Conservation (phyloP, 64 coral and sea anemone genomes). For the Catalaphyllia jardinei region DNA sequence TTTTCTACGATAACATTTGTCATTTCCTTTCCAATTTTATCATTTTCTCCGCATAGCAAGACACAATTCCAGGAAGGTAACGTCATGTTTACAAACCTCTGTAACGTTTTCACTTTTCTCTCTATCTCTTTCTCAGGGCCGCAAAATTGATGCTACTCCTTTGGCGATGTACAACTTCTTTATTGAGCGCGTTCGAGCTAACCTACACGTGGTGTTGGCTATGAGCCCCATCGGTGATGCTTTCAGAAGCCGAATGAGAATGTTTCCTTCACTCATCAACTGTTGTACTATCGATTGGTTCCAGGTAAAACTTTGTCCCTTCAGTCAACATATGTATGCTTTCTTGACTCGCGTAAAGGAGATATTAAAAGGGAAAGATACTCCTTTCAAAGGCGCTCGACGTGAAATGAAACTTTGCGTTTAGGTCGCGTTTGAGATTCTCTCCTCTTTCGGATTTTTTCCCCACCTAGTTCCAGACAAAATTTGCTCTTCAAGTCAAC, state of each 20-base stretch:
- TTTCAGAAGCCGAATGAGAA: conserved; percentile 93
- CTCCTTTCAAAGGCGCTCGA: no score
- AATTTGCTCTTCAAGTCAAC: no score
- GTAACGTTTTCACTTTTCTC: not conserved
- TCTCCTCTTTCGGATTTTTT: no score
- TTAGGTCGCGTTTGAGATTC: no score
- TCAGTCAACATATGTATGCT: not conserved
- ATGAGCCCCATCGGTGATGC: conserved; percentile 99
- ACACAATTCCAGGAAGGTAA: not conserved
- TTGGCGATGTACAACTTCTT: conserved; percentile 99
- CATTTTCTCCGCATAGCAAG: not conserved
- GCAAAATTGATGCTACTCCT: conserved; percentile 96
- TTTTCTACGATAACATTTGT: not conserved
- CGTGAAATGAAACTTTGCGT: no score
- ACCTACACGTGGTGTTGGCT: conserved; percentile 91
- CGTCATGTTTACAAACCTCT: not conserved
- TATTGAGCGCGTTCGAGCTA: conserved; percentile 91
- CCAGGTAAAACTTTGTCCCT: conserved; percentile 61
- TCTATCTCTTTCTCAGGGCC: conserved; percentile 61
- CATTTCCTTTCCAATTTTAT: not conserved
- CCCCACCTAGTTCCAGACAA: no score
- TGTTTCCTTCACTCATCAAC: conserved; percentile 99
- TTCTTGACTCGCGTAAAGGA: not conserved
- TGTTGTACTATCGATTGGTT: conserved; percentile 99
- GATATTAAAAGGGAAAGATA: no score